A percentile compares a stretch with the other conserved stretches of the same genome.
Conservation (phyloP, 30 jellyfish, hydroid and myxozoan species). For the Catostylus mosaicus region DNA sequence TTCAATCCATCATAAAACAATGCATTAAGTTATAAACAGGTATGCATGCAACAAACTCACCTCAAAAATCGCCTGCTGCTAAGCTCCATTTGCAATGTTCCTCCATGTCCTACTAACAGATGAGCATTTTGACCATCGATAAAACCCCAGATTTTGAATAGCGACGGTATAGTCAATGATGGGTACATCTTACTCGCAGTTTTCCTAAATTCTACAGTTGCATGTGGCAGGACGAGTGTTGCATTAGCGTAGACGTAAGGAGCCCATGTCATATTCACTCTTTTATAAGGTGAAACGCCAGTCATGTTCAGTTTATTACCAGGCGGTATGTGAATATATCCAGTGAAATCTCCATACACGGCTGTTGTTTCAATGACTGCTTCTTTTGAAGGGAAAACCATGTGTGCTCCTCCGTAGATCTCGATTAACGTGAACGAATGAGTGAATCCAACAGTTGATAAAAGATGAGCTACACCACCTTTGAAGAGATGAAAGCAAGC, state of each 20-base stretch:
- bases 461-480: slow-evolving; percentile 67
- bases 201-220: slow-evolving; percentile 64
- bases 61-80: slow-evolving; percentile 44
- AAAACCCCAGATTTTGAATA: slow-evolving; percentile 46
- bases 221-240: slow-evolving; percentile 44
- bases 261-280: slow-evolving; percentile 74
- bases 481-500: no score
- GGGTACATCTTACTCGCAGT: slow-evolving; percentile 53
- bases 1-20: no score
- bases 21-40: no score
- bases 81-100: slow-evolving; percentile 45
- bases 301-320: slow-evolving; percentile 59
- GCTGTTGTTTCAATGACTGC: slow-evolving; percentile 27
- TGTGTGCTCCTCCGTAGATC: slow-evolving; percentile 68
- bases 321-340: slow-evolving; percentile 63
- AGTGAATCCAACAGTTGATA: slow-evolving; percentile 30
- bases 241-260: slow-evolving; percentile 61
- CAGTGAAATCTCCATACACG: slow-evolving; percentile 64
- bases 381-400: slow-evolving; percentile 39
- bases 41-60: slow-evolving; percentile 11
- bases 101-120: slow-evolving; percentile 70
- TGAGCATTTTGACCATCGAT: slow-evolving; percentile 68
- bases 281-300: slow-evolving; percentile 57
- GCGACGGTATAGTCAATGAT: slow-evolving; percentile 52
- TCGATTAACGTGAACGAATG: slow-evolving; percentile 56